phyloP scores from a whole-genome alignment of 2,888 invertebrate genomes.

The Cephus spinipes region DNA sequence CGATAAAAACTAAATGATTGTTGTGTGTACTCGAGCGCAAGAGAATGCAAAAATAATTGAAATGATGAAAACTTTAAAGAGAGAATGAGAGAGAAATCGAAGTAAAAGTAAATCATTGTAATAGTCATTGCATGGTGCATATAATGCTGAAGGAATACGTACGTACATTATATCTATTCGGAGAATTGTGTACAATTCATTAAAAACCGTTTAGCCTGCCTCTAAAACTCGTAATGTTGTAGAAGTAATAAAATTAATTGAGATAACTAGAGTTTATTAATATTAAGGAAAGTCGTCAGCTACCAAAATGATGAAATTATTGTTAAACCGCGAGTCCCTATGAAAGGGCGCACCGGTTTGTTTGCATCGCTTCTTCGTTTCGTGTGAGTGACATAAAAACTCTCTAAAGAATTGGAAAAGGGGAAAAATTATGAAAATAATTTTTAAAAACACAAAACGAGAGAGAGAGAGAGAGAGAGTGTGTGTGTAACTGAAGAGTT shows the following conservation, averaged over 20 bases:
- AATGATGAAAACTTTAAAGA: not conserved
- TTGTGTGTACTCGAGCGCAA: not conserved
- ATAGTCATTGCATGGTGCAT: constrained; percentile 6
- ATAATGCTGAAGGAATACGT: not conserved
- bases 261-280: not conserved
- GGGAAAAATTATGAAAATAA: not conserved
- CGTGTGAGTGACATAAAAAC: not conserved
- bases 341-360: not conserved
- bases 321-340: not conserved
- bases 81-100: not conserved
- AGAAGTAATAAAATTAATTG: not conserved
- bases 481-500: not conserved
- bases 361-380: constrained; percentile 8
- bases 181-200: not conserved
- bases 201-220: not conserved
- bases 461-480: not conserved
- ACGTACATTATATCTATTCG: not conserved
- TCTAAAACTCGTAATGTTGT: not conserved
- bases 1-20: not conserved
- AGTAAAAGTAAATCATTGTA: not conserved
- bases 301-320: not conserved
- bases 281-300: not conserved
- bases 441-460: not conserved
- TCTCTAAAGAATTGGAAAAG: not conserved
- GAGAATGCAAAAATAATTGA: not conserved